Evolutionary conservation across 35 echinoderm and acorn worm species (phyloP), one percentile per base, ranked within the genome.

Genomic region (Ptychodera flava): DNA sequence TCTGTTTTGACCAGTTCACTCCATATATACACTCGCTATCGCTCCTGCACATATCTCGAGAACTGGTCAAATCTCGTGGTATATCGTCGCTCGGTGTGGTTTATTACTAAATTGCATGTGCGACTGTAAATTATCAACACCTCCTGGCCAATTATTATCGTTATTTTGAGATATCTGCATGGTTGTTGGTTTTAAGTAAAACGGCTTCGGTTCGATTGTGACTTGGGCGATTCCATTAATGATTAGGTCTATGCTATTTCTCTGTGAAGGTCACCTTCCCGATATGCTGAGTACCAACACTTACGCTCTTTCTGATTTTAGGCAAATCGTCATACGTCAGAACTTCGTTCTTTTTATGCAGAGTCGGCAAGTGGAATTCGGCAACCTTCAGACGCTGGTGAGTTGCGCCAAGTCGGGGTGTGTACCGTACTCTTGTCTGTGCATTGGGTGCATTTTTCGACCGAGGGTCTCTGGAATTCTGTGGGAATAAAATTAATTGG

Each of bases 231-330:
- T 15, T 15, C 15, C 30, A 80, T 6, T 80, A 80, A 32, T 32
- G 1, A 32, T 6, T 15, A 32, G 2, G 31, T 2, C 30, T 2
- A 80, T 80, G 31, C 12, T 80, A 6, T 28, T 12, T 80, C 28
- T 14, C 6, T 6, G 12, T 80, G 31, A 2, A 12, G 1, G 28
- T 29, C 28, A 10, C 30, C 12, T 28, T 15, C 31, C 36, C 15
- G 29, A 0, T 0, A 33, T 78, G 0, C 16, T 29, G 1, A 1
- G 29, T 31, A 31, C 35, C 0, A 33, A 53, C 33, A 31, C 90
- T 81, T 94, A 99, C 96, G 37, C 80, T 90, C 86, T 90, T 86
- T 64, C 96, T 82, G 1, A 99, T 99, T 15, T 35, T 85, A 30
- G 90, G 79, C 0, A 99, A 77, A 85, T 99, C 96, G 1, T 94